Evolutionary conservation across 2,888 invertebrate genomes (phyloP).

Genomic region (Tuberolachnus salignus): DNA sequence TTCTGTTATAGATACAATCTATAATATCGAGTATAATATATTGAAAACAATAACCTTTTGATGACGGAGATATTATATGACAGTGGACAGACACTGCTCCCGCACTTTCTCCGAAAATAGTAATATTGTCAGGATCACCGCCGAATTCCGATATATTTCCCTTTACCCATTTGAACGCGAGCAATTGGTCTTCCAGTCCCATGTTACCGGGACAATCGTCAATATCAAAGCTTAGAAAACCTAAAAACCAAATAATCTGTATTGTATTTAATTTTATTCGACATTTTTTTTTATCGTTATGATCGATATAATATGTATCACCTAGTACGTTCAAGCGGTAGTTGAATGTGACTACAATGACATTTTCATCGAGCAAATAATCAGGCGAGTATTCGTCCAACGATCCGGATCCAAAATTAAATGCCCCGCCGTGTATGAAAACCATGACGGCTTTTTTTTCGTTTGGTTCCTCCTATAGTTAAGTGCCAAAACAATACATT

Average conservation of each 20-base stretch:
- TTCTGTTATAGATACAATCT: too few species aligned
- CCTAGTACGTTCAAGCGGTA: constrained; percentile 75
- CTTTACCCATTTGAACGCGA: constrained; percentile 68
- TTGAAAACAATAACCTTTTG: constrained; percentile 36
- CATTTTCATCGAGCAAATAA: constrained; percentile 69
- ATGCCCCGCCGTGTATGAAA: constrained; percentile 80
- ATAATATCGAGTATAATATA: too few species aligned
- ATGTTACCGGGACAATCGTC: constrained; percentile 60
- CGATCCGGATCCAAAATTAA: constrained; percentile 73
- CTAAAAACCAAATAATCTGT: constrained; percentile 30
- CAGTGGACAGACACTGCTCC: constrained; percentile 55
- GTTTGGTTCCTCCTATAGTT: background rate
- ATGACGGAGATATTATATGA: constrained; percentile 39
- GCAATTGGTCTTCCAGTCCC: constrained; percentile 68
- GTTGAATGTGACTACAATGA: constrained; percentile 77
- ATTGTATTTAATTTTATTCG: too few species aligned
- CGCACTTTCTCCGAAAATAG: constrained; percentile 61
- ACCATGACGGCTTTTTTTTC: constrained; percentile 73
- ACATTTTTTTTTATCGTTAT: too few species aligned
- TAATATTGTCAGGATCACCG: constrained; percentile 67
- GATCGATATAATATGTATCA: constrained; percentile 56
- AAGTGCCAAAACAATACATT: background rate
- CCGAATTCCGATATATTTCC: constrained; percentile 68
- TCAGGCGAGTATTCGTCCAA: constrained; percentile 71
- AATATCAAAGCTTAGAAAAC: constrained; percentile 56